Percentiles rank a stretch among this genome's conserved stretches.
phyloP scores from a whole-genome alignment of 2,888 invertebrate genomes.

The Subacronicta megacephala region DNA sequence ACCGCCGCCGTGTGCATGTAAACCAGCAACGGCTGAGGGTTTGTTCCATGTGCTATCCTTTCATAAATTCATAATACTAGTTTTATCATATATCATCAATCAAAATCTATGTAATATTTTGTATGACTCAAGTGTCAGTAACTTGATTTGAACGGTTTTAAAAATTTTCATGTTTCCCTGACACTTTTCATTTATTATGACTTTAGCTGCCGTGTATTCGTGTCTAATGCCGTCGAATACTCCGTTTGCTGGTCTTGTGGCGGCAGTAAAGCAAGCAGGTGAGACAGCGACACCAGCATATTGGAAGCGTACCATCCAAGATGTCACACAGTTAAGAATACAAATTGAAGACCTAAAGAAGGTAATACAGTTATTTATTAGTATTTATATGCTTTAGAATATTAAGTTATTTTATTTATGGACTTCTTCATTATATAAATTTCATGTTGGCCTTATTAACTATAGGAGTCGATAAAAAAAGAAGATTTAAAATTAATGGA shows the following conservation, averaged over 20 bases:
- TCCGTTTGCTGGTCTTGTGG: not conserved
- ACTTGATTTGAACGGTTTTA: too few species aligned
- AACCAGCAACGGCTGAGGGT: slow-evolving; percentile 47
- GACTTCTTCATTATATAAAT: not conserved
- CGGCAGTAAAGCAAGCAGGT: slow-evolving; percentile 2
- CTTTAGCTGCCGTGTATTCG: slow-evolving; percentile 58
- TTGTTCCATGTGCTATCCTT: not conserved
- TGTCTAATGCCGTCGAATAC: slow-evolving; percentile 58
- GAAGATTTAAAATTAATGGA: slow-evolving; percentile 75
- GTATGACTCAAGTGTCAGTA: too few species aligned
- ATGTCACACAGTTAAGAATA: slow-evolving; percentile 69
- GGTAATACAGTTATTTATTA: slow-evolving; percentile 58
- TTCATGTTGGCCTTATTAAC: slow-evolving; percentile 24
- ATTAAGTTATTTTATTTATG: too few species aligned
- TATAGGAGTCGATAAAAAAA: slow-evolving; percentile 74
- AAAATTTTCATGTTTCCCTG: too few species aligned
- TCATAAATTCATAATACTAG: not conserved
- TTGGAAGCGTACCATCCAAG: slow-evolving; percentile 68
- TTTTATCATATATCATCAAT: too few species aligned
- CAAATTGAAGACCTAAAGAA: slow-evolving; percentile 77
- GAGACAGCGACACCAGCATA: slow-evolving; percentile 36
- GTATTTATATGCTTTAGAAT: not conserved
- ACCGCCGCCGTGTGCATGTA: slow-evolving; percentile 74
- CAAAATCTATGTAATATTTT: too few species aligned
- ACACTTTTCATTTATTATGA: too few species aligned